Base-by-base conservation (phyloP, 1,140 invertebrate species). In the Sarcophaga peregrina region DNA sequence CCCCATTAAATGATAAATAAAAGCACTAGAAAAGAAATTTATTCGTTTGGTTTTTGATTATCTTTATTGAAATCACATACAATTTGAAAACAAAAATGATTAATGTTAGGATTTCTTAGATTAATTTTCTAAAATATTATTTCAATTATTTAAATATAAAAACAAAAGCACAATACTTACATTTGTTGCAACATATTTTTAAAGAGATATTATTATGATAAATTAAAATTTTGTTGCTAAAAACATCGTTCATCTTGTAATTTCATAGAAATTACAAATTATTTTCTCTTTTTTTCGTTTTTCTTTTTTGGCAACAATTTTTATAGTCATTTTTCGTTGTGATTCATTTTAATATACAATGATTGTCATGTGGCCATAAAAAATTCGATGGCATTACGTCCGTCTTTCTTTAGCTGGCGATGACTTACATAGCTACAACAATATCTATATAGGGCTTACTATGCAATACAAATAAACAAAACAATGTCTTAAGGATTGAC, bases 281-380 rank as follows among this genome's bases (percentile, higher is more conserved):
- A 4, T 37, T 37, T 37, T 37, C 25, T 37, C 1, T 37, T 37
- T 37, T 37, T 37, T 37, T 37, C 4, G 1, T 4, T 37, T 37
- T 37, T 37, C 75, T 47, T 78, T 72, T 52, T 78, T 78, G 75
- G 75, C 75, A 78, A n/a, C 9, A 50, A 78, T 78, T 50, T 52
- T 50, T 50, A 78, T 78, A 78, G 47, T 52, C 75, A 20, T 20
- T 50, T 78, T 50, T 37, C 25, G 25, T 17, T 50, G 50, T 78
- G 75, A 78, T 78, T 78, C 75, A 78, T 17, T 50, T 78, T 78
- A 78, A 37, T 37, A 37, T 37, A 37, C 25, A 37, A 37, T 78
- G 75, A 78, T 78, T 78, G 75, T 78, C 75, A 78, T 78, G 75
- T 78, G 75, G 75, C 75, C 50, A 78, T 78, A 46, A 58, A 58